A percentile compares a stretch with the other conserved stretches of the same genome.
These are phyloP conservation scores for Rhagophthalmus giganteus DNA, from an alignment of 2,888 invertebrate species.

Conservation along the genomic window DNA sequence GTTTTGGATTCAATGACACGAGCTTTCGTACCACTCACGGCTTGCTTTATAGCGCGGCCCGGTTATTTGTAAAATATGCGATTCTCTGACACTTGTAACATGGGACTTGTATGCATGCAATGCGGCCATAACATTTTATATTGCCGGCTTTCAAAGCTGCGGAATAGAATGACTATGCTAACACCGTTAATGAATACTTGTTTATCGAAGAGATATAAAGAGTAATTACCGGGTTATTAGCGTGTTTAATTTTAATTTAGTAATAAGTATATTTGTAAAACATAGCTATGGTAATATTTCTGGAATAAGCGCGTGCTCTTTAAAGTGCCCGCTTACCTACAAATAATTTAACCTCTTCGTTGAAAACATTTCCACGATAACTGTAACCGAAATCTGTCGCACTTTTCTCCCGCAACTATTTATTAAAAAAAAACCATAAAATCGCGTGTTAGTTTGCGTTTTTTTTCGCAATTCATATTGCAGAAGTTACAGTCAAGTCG, in stretches of 20 bases:
- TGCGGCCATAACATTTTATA: constrained; percentile 42
- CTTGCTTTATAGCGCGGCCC: constrained; percentile 33
- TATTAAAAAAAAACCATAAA: no score
- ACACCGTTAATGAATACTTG: constrained; percentile 7
- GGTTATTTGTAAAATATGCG: constrained; percentile 48
- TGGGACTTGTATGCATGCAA: constrained; percentile 44
- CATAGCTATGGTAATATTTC: no score
- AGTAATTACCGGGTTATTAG: constrained; percentile 6
- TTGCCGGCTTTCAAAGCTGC: constrained; percentile 22
- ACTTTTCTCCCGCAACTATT: no score
- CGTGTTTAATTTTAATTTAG: not conserved
- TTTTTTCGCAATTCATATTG: no score
- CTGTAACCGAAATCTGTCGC: no score
- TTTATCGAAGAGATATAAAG: constrained; percentile 11
- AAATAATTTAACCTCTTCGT: no score
- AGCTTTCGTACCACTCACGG: constrained; percentile 39
- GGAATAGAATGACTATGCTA: constrained; percentile 14
- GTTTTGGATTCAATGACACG: constrained; percentile 44
- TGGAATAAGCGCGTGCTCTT: no score
- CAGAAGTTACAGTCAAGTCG: no score
- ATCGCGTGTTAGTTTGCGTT: no score
- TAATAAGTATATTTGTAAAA: no score
- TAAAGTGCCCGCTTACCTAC: no score
- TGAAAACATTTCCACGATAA: not conserved
- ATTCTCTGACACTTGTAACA: constrained; percentile 48